A percentile compares a stretch with the other conserved stretches of the same genome.
phyloP scores from a whole-genome alignment of 2,888 invertebrate species.

The Phaonia tiefii region DNA sequence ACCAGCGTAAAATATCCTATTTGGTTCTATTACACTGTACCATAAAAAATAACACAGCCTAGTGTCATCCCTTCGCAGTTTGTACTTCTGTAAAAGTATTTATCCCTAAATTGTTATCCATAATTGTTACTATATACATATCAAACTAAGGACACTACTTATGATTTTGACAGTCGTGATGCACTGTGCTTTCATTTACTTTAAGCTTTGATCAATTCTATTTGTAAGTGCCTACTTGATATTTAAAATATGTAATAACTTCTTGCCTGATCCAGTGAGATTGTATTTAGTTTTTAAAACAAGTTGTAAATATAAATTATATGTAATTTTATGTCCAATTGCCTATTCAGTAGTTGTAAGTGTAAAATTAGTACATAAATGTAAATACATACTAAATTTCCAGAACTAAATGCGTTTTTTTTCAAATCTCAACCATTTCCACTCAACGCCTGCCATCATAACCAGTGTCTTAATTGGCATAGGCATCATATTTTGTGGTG shows the following conservation, averaged over 20 bases:
- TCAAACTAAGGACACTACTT: not conserved
- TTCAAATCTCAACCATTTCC: conserved; percentile 96
- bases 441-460: conserved; percentile 94
- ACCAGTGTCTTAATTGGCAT: conserved; percentile 94
- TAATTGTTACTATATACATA: conserved; percentile 18
- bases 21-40: too few species aligned
- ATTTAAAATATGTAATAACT: conserved; percentile 5
- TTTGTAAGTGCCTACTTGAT: not conserved
- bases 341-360: not conserved
- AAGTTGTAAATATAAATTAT: conserved; percentile 28
- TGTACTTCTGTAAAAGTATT: not conserved
- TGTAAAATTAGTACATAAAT: conserved; percentile 5
- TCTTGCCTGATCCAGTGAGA: conserved; percentile 34
- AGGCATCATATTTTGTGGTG: conserved; percentile 94
- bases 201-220: too few species aligned
- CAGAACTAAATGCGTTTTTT: too few species aligned
- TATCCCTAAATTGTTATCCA: conserved; percentile 11
- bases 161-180: too few species aligned
- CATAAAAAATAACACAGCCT: too few species aligned
- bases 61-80: too few species aligned
- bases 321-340: not conserved
- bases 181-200: too few species aligned
- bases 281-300: not conserved
- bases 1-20: too few species aligned
- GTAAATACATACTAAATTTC: not conserved